Percentiles rank a stretch among this genome's conserved stretches.
Evolutionary conservation across 1,140 invertebrate genomes (phyloP).

Genomic region (Penaeus vannamei): DNA sequence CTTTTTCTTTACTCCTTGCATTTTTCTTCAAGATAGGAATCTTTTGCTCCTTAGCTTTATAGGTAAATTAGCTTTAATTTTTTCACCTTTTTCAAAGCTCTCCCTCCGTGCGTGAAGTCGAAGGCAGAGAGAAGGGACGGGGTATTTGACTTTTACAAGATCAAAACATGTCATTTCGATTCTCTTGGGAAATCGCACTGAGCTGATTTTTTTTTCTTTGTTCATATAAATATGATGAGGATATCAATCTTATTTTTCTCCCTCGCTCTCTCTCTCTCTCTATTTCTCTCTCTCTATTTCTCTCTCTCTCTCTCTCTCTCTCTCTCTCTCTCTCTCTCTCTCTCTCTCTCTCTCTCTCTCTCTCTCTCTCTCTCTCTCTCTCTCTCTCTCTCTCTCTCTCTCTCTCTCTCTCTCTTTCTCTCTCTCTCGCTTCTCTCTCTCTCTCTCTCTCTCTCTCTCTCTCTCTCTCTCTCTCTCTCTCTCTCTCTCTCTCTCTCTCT

Average conservation of each 20-base stretch:
- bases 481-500: background rate
- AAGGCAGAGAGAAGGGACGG: too few relatives aligned
- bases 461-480: conserved; percentile 14
- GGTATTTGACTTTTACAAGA: too few relatives aligned
- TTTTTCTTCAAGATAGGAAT: too few relatives aligned
- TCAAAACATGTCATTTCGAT: too few relatives aligned
- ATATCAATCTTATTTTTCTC: too few relatives aligned
- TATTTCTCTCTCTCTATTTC: background rate
- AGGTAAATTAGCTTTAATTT: background rate
- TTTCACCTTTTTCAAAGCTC: background rate
- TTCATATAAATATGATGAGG: too few relatives aligned
- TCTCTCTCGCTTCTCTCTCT: conserved; percentile 2
- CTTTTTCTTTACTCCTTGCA: too few relatives aligned
- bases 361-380: background rate
- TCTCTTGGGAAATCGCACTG: too few relatives aligned
- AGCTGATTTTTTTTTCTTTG: too few relatives aligned
- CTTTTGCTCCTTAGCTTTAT: background rate
- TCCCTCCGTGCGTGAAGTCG: too few relatives aligned
- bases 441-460: background rate
- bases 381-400: too few relatives aligned
- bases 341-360: background rate
- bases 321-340: background rate
- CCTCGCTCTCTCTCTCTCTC: conserved; percentile 5
- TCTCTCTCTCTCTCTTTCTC: background rate
- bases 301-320: background rate